Evolutionary conservation across 1,140 invertebrate species (phyloP), one percentile per base, ranked within the genome.

Genomic region (Diorhabda carinulata): DNA sequence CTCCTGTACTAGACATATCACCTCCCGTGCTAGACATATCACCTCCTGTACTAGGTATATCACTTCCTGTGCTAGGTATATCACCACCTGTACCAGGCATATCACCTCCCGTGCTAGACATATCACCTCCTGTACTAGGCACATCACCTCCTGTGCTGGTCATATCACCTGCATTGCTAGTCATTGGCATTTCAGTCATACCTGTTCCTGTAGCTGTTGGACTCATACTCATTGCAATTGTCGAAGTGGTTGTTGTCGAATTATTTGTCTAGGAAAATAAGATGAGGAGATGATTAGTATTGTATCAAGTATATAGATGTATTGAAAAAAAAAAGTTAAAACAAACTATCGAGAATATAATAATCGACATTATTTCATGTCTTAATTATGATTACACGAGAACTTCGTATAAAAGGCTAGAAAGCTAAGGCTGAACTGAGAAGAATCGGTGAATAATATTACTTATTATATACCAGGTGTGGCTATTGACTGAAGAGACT

Each of bases 221-320:
- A 47, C 69, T 70, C 71, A 75, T 76, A 66, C 71, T 76, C 70
- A 75, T 73, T 4, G 73, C 69, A 72, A 76, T 75, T 68, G 74
- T 73, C 67, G 67, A 70, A 9, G 70, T 61, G 40, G 76, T 73
- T 40, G 74, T 74, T 4, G 75, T 67, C 2, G 69, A 68, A 70
- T 63, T 73, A 40, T 60, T 60, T 5, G 57, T 43, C 68, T 70
- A 58, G 4, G 52, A 70, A 60, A 40, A 41, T 61, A 43, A 62
- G 2, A 8, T 52, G 47, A 52, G 25, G 25, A 1, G 25, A 25
- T 25, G 25, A 25, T 25, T 25, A 52, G n/a, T 52, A 52, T 4
- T 52, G 6, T 3, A 3, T 2, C 6, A 52, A 4, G 47, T 52
- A 52, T 3, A 4, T 8, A 52, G n/a, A 52, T 4, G 47, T 25